Evolutionary conservation across 2,888 invertebrate genomes (phyloP).

Genomic region (Lithosia quadra): DNA sequence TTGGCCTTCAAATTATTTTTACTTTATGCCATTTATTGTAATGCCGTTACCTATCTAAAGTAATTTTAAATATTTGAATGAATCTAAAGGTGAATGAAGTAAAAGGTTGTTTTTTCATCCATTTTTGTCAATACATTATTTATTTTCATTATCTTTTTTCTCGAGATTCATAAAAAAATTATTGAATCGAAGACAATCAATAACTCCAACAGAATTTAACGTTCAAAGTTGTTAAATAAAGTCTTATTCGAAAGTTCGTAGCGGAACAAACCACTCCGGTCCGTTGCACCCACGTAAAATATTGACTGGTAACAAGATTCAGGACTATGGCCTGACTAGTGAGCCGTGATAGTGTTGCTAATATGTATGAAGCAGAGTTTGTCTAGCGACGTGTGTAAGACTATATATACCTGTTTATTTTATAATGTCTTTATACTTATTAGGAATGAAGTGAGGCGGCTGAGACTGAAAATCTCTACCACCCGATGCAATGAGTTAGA

Average conservation of each 20-base stretch:
- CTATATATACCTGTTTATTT: not conserved
- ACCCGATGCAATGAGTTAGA: too few species aligned
- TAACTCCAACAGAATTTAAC: conserved; percentile 38
- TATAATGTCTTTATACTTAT: not conserved
- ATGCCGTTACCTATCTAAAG: too few species aligned
- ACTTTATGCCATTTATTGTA: not conserved
- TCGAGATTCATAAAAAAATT: not conserved
- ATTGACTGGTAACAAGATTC: conserved; percentile 66
- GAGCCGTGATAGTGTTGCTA: conserved; percentile 49
- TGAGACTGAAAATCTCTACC: not conserved
- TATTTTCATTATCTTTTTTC: too few species aligned
- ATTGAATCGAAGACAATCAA: conserved; percentile 33
- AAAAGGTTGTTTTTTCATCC: too few species aligned
- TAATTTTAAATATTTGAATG: too few species aligned
- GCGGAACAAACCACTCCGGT: conserved; percentile 55
- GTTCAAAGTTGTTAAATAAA: conserved; percentile 24
- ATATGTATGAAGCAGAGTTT: conserved; percentile 10
- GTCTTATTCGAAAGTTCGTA: conserved; percentile 37
- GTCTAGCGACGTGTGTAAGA: not conserved
- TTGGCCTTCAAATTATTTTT: not conserved
- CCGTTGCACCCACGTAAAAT: conserved; percentile 70
- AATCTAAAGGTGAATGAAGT: too few species aligned
- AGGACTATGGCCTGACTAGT: conserved; percentile 40
- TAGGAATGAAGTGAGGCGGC: not conserved
- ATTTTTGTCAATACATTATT: too few species aligned